A percentile compares a stretch with the other conserved stretches of the same genome.
Conservation (phyloP, 2,888 invertebrate genomes). For the Megamerina dolium region DNA sequence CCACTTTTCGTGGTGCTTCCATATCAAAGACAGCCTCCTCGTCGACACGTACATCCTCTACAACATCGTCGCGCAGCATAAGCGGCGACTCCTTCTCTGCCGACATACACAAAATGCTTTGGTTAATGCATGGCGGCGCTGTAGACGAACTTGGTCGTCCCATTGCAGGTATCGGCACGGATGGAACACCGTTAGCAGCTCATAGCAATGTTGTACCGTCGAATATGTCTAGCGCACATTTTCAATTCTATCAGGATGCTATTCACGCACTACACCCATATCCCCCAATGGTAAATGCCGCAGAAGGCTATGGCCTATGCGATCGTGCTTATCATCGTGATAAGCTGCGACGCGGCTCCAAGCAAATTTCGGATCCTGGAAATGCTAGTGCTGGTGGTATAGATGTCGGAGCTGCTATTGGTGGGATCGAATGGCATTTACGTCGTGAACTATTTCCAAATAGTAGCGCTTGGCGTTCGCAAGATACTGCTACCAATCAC, state of each 20-base stretch:
- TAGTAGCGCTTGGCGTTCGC: conserved; percentile 8
- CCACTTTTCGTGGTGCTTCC: conserved; percentile 44
- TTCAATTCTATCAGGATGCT: conserved; percentile 43
- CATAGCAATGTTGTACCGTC: conserved; percentile 23
- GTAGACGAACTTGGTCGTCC: conserved; percentile 38
- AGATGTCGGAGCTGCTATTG: conserved; percentile 17
- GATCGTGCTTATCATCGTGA: conserved; percentile 38
- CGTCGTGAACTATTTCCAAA: conserved; percentile 16
- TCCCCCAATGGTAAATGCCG: conserved; percentile 23
- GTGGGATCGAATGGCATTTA: conserved; percentile 17
- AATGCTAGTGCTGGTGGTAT: conserved; percentile 25
- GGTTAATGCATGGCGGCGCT: conserved; percentile 46
- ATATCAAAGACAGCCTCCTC: conserved; percentile 61
- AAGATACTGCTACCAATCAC: conserved; percentile 9
- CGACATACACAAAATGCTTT: conserved; percentile 45
- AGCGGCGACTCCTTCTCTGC: conserved; percentile 52
- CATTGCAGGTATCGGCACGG: conserved; percentile 26
- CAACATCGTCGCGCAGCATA: conserved; percentile 55
- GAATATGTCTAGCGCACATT: conserved; percentile 39
- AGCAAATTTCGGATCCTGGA: conserved; percentile 35
- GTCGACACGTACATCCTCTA: conserved; percentile 57
- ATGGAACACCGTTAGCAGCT: conserved; percentile 28
- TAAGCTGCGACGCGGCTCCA: conserved; percentile 34
- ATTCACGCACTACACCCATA: conserved; percentile 30
- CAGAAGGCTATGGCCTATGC: conserved; percentile 35